Base-by-base conservation (phyloP, 1,140 invertebrate species). In the Mycetomoellerius zeteki region DNA sequence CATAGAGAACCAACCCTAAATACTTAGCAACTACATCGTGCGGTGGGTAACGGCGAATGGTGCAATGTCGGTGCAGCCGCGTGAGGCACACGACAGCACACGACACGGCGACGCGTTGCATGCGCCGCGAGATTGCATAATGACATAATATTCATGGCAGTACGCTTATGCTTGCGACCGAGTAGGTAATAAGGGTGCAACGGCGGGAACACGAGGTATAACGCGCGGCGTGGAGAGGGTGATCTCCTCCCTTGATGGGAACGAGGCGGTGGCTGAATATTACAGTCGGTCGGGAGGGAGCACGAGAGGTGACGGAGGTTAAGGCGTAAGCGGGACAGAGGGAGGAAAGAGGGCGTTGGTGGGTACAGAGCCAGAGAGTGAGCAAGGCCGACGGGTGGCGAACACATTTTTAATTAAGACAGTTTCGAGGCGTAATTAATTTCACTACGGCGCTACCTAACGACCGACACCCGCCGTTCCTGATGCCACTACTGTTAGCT, bases 321-420 rank as follows among this genome's bases (percentile, higher is more conserved):
- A 90, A 88, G 87, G 52, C 37, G n/a, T 52, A 50, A 52, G 52
- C 43, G 56, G 73, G 76, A 43, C 7, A 84, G 56, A 58, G 77
- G 75, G 58, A 64, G 43, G 24, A 30, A 33, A 47, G 69, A 8
- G 16, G 50, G 54, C n/a, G n/a, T n/a, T 60, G 75, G 47, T 60
- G 80, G 47, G 52, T 14, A 71, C 76, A 19, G 58, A 60, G 16
- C n/a, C 3, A 64, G 80, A 76, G 88, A 73, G 69, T 67, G 78
- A 72, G 65, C 12, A 56, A 85, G 72, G 67, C 89, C 92, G 91
- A 91, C 91, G 91, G 86, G 80, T 86, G 91, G 86, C 86, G 89
- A 91, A 92, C 93, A 93, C 92, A 93, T 94, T 95, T 95, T 95
- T 95, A 94, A 95, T 95, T 94, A 94, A 95, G 93, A 95, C 92